A percentile compares a stretch with the other conserved stretches of the same genome.
Evolutionary conservation across 2,888 invertebrate genomes (phyloP).

Genomic region (Epinotia nisella): DNA sequence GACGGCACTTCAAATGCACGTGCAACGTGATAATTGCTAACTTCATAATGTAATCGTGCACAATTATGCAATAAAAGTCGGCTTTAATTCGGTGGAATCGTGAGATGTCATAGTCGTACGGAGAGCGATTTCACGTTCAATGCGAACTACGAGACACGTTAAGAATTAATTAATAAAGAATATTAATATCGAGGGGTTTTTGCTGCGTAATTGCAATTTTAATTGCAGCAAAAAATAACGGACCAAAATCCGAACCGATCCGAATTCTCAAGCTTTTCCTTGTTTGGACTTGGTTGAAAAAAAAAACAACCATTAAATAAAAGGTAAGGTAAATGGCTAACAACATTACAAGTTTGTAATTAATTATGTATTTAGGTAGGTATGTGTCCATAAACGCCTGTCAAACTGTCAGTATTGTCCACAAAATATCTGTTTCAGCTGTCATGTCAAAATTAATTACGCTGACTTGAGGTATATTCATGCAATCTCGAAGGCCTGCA

Average conservation of each 20-base stretch:
- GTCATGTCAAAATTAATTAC: too few relatives aligned
- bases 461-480: too few relatives aligned
- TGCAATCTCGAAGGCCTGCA: too few relatives aligned
- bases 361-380: too few relatives aligned
- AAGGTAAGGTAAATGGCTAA: neutral
- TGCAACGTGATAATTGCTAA: slow-evolving; percentile 31
- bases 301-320: neutral
- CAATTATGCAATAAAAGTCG: slow-evolving; percentile 22
- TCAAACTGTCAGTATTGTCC: too few relatives aligned
- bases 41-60: slow-evolving; percentile 26
- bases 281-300: neutral
- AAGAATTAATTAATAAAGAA: slow-evolving; percentile 7
- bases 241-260: neutral
- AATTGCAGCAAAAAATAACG: neutral
- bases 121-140: neutral
- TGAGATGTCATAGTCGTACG: slow-evolving; percentile 29
- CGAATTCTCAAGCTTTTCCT: neutral
- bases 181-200: slow-evolving; percentile 2
- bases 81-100: slow-evolving; percentile 22
- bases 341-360: too few relatives aligned
- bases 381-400: too few relatives aligned
- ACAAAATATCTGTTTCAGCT: too few relatives aligned
- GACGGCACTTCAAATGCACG: slow-evolving; percentile 31
- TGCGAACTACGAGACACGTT: neutral
- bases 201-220: neutral